Base-by-base conservation (phyloP, 1,140 invertebrate genomes). In the Sinella curviseta region DNA sequence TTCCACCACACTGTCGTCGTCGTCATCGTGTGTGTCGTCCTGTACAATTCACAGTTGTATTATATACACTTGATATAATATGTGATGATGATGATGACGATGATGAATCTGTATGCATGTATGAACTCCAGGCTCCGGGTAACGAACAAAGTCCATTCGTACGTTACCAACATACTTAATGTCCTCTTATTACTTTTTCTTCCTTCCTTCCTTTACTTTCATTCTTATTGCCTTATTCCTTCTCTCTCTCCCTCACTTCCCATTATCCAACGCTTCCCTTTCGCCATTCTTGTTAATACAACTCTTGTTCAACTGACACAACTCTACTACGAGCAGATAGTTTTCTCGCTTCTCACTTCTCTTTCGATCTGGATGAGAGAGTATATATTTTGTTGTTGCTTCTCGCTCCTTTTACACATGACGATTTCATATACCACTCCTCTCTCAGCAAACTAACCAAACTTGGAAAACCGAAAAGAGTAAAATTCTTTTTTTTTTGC, bases 21-120 rank as follows among this genome's bases (percentile, higher is more conserved):
- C n/a, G n/a, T n/a, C n/a, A n/a, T n/a, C n/a, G 39, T 17, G 39
- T 48, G 39, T 48, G 17, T 8, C 17, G 39, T n/a, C n/a, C n/a
- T 48, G 39, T 17, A 48, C 39, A 48, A 4, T 48, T 8, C 39
- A 48, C 39, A 48, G 17, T 48, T 8, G 4, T 4, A 48, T 60
- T 3, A 60, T n/a, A n/a, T n/a, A n/a, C n/a, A n/a, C n/a, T n/a
- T n/a, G n/a, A 4, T n/a, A n/a, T n/a, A n/a, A n/a, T n/a, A n/a
- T n/a, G n/a, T n/a, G n/a, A n/a, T n/a, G n/a, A n/a, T n/a, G 55
- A 60, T 60, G 55, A 60, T 60, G 55, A 60, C 55, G 55, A 60
- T 60, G 55, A 60, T 60, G 55, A 17, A 60, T 60, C 55, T n/a
- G 55, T 60, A 60, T 60, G 55, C 55, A 60, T 60, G 55, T 60